phyloP scores from a whole-genome alignment of 2,113 vertebrate genomes.

The Ivindomyrus marchei region DNA sequence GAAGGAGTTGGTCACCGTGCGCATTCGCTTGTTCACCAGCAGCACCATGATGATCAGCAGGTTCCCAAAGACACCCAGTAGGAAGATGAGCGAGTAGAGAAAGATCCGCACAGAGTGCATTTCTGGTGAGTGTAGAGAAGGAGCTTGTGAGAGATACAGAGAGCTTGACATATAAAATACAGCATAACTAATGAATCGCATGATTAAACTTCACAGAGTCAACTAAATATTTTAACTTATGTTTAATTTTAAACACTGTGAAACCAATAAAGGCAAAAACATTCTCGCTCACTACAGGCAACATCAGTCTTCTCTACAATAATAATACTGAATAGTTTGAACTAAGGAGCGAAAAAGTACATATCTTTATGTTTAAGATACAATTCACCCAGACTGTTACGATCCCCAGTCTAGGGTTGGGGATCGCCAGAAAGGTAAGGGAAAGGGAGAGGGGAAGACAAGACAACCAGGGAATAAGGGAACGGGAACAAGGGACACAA shows the following conservation, averaged over 20 bases:
- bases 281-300: neutral
- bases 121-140: conserved; percentile 50
- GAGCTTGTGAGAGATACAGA: conserved; percentile 1
- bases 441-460: no score
- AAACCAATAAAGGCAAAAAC: neutral
- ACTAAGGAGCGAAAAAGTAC: neutral
- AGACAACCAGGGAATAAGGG: no score
- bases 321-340: neutral
- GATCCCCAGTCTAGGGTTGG: no score
- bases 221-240: neutral
- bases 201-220: neutral
- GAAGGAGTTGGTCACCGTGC: conserved; percentile 92
- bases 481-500: no score
- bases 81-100: conserved; percentile 79
- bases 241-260: neutral
- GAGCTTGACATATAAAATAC: neutral
- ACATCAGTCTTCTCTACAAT: neutral
- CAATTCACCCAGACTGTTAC: neutral
- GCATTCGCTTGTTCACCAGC: conserved; percentile 78
- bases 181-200: neutral
- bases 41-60: conserved; percentile 79
- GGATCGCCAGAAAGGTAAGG: no score
- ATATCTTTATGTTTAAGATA: neutral
- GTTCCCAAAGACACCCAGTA: conserved; percentile 80
- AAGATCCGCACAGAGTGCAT: conserved; percentile 72